A percentile compares a stretch with the other conserved stretches of the same genome.
Conservation (phyloP, 2,888 invertebrate species). For the Protodeltote pygarga region DNA sequence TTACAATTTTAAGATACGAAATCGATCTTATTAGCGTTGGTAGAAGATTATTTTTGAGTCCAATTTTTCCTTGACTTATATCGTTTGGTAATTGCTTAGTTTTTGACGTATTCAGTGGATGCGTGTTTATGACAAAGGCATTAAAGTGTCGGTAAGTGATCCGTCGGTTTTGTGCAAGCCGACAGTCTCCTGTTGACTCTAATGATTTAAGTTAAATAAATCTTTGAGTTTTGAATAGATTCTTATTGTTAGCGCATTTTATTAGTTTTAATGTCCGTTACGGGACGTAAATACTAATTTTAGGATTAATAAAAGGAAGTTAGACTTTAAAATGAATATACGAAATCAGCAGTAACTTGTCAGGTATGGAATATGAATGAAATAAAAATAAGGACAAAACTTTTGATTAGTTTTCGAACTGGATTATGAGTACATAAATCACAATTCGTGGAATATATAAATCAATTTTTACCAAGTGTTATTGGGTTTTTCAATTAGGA, state of each 20-base stretch:
- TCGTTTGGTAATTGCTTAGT: slow-evolving; percentile 41
- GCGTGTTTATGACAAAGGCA: slow-evolving; percentile 82
- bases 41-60: slow-evolving; percentile 39
- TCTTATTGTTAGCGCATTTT: slow-evolving; percentile 50
- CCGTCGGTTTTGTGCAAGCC: slow-evolving; percentile 79
- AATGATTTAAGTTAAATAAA: slow-evolving; percentile 77
- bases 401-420: no score
- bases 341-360: no score
- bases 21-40: slow-evolving; percentile 42
- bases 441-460: no score
- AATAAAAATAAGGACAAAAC: no score
- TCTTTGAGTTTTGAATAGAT: slow-evolving; percentile 67
- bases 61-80: slow-evolving; percentile 40
- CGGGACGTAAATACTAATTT: slow-evolving; percentile 41
- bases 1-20: slow-evolving; percentile 32
- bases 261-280: slow-evolving; percentile 34
- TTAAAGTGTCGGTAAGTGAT: slow-evolving; percentile 81
- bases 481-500: no score
- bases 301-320: slow-evolving; percentile 24
- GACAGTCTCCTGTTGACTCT: slow-evolving; percentile 66
- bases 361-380: no score
- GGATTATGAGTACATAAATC: no score
- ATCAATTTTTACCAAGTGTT: no score
- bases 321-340: background rate
- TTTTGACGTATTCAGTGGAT: slow-evolving; percentile 69